phyloP scores from a whole-genome alignment of 2,113 vertebrate species.

The Ophthalmolycus amberensis region DNA sequence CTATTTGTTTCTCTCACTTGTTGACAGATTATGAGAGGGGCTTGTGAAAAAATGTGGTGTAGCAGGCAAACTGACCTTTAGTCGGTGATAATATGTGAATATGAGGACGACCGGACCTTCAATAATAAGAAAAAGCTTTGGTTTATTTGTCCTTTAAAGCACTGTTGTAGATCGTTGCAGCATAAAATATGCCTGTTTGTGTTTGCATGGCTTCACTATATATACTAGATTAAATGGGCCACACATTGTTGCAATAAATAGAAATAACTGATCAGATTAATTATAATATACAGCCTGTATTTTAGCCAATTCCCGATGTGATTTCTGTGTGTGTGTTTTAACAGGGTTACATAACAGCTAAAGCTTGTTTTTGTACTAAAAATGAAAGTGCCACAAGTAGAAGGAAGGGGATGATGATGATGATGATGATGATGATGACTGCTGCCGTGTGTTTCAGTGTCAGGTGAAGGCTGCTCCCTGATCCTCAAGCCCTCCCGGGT shows the following conservation, averaged over 20 bases:
- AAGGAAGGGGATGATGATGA: neutral
- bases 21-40: neutral
- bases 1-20: neutral
- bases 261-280: neutral
- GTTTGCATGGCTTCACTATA: neutral
- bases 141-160: neutral
- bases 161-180: neutral
- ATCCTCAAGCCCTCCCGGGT: constrained; percentile 82
- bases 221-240: neutral
- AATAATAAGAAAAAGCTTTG: neutral
- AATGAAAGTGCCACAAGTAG: neutral
- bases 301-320: neutral
- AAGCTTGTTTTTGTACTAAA: neutral
- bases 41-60: neutral
- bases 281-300: neutral
- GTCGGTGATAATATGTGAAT: neutral
- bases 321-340: neutral
- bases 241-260: neutral
- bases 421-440: neutral
- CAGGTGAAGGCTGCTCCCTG: constrained; percentile 83
- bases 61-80: neutral
- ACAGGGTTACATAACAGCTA: constrained; percentile 41
- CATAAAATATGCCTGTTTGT: neutral
- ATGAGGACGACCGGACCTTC: neutral
- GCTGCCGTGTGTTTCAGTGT: constrained; percentile 63